Percentiles rank a stretch among this genome's conserved stretches.
These are phyloP conservation scores for Acanthaster planci DNA, from an alignment of 35 echinoderm and acorn worm species.

Conservation along the genomic window DNA sequence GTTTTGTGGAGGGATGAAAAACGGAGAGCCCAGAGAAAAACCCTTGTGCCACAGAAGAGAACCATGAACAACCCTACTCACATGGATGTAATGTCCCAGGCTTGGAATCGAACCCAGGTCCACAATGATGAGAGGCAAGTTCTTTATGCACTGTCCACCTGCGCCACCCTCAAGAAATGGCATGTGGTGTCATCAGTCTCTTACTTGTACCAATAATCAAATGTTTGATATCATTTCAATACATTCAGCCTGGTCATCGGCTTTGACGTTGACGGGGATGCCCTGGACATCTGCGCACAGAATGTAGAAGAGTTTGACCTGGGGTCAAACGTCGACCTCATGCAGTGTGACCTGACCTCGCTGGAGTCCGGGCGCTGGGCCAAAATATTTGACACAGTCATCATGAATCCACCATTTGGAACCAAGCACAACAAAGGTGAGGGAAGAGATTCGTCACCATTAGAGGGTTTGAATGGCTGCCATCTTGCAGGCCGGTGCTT, in stretches of 20 bases:
- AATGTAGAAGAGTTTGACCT: constrained; percentile 88
- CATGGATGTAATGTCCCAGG: no score
- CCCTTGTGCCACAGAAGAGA: no score
- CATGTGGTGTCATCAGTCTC: no score
- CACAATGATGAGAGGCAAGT: no score
- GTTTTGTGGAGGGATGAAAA: no score
- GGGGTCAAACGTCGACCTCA: constrained; percentile 44
- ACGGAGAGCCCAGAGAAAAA: no score
- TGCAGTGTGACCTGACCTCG: constrained; percentile 68
- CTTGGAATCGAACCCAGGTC: no score
- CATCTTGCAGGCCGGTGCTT: no score
- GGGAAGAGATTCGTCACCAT: background rate
- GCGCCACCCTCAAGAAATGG: no score
- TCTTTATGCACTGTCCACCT: no score
- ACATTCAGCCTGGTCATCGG: constrained; percentile 83
- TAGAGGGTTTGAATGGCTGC: background rate
- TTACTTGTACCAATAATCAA: no score
- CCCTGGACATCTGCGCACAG: constrained; percentile 59
- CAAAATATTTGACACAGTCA: constrained; percentile 86
- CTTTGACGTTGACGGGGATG: constrained; percentile 89
- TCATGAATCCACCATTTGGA: constrained; percentile 99
- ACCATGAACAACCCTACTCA: no score
- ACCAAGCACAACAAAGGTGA: constrained; percentile 97
- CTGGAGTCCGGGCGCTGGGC: constrained; percentile 43
- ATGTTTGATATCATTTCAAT: background rate